These are phyloP conservation scores for Rhopalosiphum maidis DNA, from an alignment of 1,140 invertebrate species.

Conservation along the genomic window DNA sequence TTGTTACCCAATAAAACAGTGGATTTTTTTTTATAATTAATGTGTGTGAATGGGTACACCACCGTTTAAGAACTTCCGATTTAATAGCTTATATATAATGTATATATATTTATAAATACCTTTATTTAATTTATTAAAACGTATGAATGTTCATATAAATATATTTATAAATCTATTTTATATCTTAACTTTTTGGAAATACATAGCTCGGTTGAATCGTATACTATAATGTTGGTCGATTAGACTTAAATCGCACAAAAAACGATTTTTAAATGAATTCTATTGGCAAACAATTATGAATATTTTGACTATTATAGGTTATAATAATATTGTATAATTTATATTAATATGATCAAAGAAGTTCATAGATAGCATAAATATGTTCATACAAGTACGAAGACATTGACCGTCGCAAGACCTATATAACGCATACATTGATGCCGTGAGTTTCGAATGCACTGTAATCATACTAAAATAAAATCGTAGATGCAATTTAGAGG, in stretches of 20 bases:
- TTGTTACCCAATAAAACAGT: not conserved
- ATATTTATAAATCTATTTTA: not conserved
- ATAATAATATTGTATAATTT: not conserved
- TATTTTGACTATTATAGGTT: not conserved
- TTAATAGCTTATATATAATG: not conserved
- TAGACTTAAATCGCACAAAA: not conserved
- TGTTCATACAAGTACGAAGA: not conserved
- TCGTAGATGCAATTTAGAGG: not conserved
- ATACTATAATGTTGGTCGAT: not conserved
- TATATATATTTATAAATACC: not conserved
- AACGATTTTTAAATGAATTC: not conserved
- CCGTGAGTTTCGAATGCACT: not conserved
- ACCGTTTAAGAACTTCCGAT: not conserved
- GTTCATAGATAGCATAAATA: not conserved
- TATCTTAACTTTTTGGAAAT: not conserved
- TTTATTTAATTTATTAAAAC: not conserved
- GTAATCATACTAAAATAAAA: not conserved
- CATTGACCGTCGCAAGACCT: too few species aligned
- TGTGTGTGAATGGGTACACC: not conserved
- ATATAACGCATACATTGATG: not conserved
- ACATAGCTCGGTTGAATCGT: not conserved
- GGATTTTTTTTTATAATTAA: not conserved
- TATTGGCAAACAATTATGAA: not conserved
- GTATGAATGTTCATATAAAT: not conserved
- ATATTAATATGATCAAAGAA: not conserved